Conservation (phyloP, 2,888 invertebrate species). For the Drosophila mayaguana region DNA sequence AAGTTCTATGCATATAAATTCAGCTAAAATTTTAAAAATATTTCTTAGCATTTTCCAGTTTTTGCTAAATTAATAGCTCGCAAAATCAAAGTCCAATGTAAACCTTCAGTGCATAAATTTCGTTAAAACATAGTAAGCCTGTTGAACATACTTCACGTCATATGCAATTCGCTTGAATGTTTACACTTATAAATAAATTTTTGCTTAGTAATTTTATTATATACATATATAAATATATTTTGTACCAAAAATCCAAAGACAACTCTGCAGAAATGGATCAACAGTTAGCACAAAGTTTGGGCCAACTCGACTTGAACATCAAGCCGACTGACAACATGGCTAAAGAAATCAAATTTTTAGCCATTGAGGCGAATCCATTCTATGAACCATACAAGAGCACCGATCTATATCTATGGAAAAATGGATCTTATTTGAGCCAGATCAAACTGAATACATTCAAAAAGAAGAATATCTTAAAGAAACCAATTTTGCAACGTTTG, state of each 20-base stretch:
- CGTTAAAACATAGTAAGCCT: neutral
- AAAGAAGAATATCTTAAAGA: neutral
- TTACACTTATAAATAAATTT: neutral
- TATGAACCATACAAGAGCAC: slow-evolving; percentile 10
- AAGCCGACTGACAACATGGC: neutral
- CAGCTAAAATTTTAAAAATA: neutral
- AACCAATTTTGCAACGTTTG: slow-evolving; percentile 6
- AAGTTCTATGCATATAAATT: neutral
- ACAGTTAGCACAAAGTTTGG: neutral
- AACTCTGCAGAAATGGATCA: slow-evolving; percentile 11
- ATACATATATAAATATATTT: neutral
- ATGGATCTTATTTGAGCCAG: neutral
- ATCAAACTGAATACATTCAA: neutral
- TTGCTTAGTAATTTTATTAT: neutral
- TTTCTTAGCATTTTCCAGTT: neutral
- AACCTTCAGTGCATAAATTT: too few species aligned
- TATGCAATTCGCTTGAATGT: neutral
- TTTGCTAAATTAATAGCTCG: neutral
- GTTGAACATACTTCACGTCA: neutral
- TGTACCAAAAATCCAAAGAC: neutral
- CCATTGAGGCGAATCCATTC: slow-evolving; percentile 37
- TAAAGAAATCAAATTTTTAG: neutral
- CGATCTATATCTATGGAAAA: slow-evolving; percentile 25
- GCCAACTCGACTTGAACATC: neutral
- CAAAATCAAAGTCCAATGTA: neutral